Base-by-base conservation (phyloP, 2,797 vertebrate species). In the Tokudaia muenninki region DNA sequence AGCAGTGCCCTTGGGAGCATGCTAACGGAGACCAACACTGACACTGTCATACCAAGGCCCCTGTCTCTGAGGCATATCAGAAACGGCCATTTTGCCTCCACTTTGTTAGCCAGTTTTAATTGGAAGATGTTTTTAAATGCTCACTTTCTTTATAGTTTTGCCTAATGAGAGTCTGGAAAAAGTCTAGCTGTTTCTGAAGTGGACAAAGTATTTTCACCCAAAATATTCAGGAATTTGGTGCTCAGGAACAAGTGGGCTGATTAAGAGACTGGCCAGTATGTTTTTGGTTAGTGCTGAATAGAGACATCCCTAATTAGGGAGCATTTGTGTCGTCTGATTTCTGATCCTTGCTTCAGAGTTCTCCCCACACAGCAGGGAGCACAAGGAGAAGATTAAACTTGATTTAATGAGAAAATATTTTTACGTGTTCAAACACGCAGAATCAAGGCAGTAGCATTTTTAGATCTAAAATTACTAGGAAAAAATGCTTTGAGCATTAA, bases 341-440 rank as follows among this genome's bases (percentile, higher is more conserved):
- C 65, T 95, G 82, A 95, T 93, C 50, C 74, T 94, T 59, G 67
- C 84, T 96, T 94, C 63, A 67, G 87, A 96, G 83, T 90, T 94
- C 55, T 92, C 93, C 50, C 80, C 29, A 92, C 31, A 83, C 13
- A 86, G 82, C 1, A 93, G 37, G 52, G 55, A 92, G 84, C 84
- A 92, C 86, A 93, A 92, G 41, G 75, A 72, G 19, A 90, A 93
- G 57, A 94, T 92, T 94, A 97, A 91, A 94, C 41, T 91, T 96
- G 94, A 97, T 90, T 93, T 88, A 93, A 96, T 1, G 87, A 94
- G 91, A 91, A 97, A 97, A 96, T 94, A 96, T 44, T 96, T 96
- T 88, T 72, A 96, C 97, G 89, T 94, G 95, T 96, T 95, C 92
- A 95, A 95, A 96, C 96, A 80, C 10, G 96, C 37, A 95, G 87